phyloP scores from a whole-genome alignment of 2,888 invertebrate species.

The Amphimallon solstitiale region DNA sequence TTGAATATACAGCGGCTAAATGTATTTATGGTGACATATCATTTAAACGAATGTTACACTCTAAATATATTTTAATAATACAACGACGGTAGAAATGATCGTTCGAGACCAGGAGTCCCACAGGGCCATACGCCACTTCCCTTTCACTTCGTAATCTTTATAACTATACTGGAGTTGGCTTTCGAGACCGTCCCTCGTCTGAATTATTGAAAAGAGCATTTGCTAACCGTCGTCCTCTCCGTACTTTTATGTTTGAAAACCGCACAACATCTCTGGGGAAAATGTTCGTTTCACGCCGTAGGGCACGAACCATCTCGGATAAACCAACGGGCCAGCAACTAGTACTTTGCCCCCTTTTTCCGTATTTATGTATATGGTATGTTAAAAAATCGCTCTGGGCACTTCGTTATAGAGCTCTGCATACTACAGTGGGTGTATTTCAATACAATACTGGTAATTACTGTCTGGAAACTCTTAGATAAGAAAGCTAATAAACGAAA shows the following conservation, averaged over 20 bases:
- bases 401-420: too few relatives aligned
- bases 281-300: constrained; percentile 4
- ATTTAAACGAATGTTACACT: constrained; percentile 1
- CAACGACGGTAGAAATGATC: constrained; percentile 3
- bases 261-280: neutral
- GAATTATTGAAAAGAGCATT: constrained; percentile 28
- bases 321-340: neutral
- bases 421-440: too few relatives aligned
- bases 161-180: constrained; percentile 1
- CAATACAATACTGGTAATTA: too few relatives aligned
- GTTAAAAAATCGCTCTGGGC: too few relatives aligned
- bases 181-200: constrained; percentile 4
- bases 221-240: constrained; percentile 12
- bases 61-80: constrained; percentile 18
- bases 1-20: too few relatives aligned
- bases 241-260: constrained; percentile 4
- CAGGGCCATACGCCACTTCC: constrained; percentile 2
- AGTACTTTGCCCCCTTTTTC: neutral
- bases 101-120: constrained; percentile 15
- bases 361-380: neutral
- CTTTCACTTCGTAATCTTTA: constrained; percentile 24
- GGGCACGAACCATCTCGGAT: neutral
- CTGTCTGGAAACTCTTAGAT: too few relatives aligned
- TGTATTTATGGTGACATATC: neutral
- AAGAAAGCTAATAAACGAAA: too few relatives aligned